Percentiles rank a stretch among this genome's conserved stretches.
Evolutionary conservation across 2,113 vertebrate genomes (phyloP).

Genomic region (Orientallactaga bullata): DNA sequence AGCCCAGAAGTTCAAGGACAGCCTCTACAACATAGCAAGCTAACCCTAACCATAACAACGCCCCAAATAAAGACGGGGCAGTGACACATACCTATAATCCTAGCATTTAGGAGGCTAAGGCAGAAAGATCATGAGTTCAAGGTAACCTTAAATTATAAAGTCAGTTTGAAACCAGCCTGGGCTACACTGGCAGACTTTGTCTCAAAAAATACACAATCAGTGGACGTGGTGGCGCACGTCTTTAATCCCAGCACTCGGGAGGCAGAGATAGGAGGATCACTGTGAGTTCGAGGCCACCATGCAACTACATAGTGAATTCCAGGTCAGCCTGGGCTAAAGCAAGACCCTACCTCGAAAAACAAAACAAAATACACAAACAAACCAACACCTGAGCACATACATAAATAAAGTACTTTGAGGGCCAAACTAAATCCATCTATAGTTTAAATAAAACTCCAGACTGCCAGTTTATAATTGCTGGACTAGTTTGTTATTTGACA

Average conservation of each 20-base stretch:
- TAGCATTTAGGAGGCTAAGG: not conserved
- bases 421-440: not conserved
- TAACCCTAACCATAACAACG: not conserved
- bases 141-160: not conserved
- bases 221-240: no score
- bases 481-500: not conserved
- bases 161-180: not conserved
- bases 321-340: no score
- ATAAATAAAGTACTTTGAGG: not conserved
- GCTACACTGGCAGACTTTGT: not conserved
- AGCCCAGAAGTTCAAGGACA: not conserved
- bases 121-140: not conserved
- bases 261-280: no score
- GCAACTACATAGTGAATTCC: no score
- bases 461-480: not conserved
- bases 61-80: not conserved
- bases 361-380: no score
- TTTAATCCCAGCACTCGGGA: no score
- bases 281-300: no score
- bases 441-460: not conserved
- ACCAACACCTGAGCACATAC: not conserved
- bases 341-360: no score
- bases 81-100: not conserved
- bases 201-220: no score
- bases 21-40: not conserved